These are phyloP conservation scores for Anoura caudifer DNA, from an alignment of 2,113 vertebrate species.

Conservation along the genomic window DNA sequence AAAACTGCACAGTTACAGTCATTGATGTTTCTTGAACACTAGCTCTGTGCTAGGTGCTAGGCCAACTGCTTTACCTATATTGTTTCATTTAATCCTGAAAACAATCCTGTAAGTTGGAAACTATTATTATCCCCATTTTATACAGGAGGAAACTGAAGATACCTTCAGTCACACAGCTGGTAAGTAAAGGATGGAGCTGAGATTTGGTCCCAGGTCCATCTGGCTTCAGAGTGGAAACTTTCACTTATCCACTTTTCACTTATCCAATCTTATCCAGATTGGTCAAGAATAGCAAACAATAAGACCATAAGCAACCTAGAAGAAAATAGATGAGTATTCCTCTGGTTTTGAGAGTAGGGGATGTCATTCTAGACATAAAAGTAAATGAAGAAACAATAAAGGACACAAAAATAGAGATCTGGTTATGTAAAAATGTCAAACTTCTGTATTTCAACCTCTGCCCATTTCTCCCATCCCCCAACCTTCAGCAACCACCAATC, in stretches of 20 bases:
- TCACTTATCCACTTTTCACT: neutral
- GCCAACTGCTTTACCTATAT: neutral
- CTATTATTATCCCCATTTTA: neutral
- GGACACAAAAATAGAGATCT: neutral
- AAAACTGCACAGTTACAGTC: conserved; percentile 5
- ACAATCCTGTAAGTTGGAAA: neutral
- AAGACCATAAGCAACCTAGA: neutral
- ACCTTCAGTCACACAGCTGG: neutral
- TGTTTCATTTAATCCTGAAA: conserved; percentile 36
- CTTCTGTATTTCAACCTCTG: neutral
- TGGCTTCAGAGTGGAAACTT: neutral
- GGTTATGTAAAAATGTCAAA: conserved; percentile 18
- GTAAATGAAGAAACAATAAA: conserved; percentile 22
- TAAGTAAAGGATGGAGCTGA: neutral
- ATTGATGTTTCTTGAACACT: neutral
- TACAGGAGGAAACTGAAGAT: conserved; percentile 15
- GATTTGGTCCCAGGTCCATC: neutral
- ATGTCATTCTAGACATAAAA: conserved; percentile 8
- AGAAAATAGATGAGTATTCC: neutral
- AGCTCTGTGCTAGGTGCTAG: neutral
- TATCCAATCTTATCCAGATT: neutral
- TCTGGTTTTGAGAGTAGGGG: neutral
- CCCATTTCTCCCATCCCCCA: neutral
- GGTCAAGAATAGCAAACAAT: neutral
- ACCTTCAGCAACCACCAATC: neutral